phyloP scores from a whole-genome alignment of 2,797 vertebrate genomes.

The Coreius guichenoti region DNA sequence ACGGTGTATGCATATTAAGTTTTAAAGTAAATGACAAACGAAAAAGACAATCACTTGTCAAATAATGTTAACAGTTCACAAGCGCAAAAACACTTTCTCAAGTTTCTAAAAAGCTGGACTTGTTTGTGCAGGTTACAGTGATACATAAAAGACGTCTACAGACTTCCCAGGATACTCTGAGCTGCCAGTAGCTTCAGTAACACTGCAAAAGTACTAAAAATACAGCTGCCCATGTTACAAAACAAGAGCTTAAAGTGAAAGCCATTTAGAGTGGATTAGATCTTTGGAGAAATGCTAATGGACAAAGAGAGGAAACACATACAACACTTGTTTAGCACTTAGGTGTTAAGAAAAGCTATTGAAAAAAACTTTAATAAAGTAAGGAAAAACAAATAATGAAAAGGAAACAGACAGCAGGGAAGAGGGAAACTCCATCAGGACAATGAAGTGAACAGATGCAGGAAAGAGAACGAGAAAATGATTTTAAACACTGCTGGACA shows the following conservation, averaged over 20 bases:
- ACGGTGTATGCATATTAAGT: background rate
- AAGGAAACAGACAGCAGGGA: background rate
- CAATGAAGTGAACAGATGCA: background rate
- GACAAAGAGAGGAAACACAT: background rate
- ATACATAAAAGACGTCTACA: background rate
- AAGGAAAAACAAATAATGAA: background rate
- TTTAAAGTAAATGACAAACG: background rate
- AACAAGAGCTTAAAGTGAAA: slow-evolving; percentile 39
- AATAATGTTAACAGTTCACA: background rate
- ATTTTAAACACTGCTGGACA: background rate
- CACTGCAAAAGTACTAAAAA: slow-evolving; percentile 16
- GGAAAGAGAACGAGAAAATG: background rate
- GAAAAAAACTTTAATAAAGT: slow-evolving; percentile 6
- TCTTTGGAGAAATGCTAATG: slow-evolving; percentile 36
- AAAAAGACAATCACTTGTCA: background rate
- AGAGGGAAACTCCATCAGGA: slow-evolving; percentile 11
- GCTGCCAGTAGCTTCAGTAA: background rate
- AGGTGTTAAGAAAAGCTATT: background rate
- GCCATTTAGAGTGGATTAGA: slow-evolving; percentile 37
- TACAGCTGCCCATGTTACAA: slow-evolving; percentile 14
- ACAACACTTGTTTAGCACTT: background rate
- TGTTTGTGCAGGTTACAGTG: background rate
- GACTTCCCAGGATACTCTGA: background rate
- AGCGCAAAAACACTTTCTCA: background rate
- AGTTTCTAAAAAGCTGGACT: background rate